phyloP scores from a whole-genome alignment of 2,888 invertebrate genomes.

The Thyatira batis region DNA sequence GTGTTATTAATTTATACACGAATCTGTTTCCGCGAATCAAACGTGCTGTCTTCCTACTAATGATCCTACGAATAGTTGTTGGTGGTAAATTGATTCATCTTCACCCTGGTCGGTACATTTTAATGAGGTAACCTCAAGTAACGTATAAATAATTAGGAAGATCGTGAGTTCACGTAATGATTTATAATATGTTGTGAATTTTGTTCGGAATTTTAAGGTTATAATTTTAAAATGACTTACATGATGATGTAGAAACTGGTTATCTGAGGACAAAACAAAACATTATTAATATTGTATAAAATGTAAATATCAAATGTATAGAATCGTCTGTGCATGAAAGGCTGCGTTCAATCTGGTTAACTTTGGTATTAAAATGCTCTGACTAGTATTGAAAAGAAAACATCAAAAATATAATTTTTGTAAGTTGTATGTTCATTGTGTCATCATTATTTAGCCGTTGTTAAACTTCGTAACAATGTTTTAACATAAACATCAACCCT shows the following conservation, averaged over 20 bases:
- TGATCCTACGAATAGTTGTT: neutral
- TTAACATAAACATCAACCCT: neutral
- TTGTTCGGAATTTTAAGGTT: neutral
- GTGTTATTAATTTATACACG: constrained; percentile 22
- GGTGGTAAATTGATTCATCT: neutral
- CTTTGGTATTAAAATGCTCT: too few species aligned
- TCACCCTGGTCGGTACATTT: neutral
- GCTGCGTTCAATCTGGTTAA: too few species aligned
- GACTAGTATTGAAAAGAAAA: too few species aligned
- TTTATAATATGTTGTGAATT: neutral
- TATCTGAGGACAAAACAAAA: neutral
- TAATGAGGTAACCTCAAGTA: constrained; percentile 1
- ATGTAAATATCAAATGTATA: neutral
- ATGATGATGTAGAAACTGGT: neutral
- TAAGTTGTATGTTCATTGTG: neutral
- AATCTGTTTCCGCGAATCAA: constrained; percentile 8
- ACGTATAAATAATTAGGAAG: neutral
- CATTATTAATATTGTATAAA: neutral
- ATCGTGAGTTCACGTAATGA: neutral
- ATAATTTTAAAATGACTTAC: neutral
- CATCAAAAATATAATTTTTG: neutral
- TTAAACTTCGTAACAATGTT: neutral
- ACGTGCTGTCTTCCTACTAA: neutral
- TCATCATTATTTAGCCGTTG: neutral
- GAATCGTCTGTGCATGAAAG: too few species aligned